Conservation (phyloP, 2,113 vertebrate genomes). For the Leucoraja erinaceus region DNA sequence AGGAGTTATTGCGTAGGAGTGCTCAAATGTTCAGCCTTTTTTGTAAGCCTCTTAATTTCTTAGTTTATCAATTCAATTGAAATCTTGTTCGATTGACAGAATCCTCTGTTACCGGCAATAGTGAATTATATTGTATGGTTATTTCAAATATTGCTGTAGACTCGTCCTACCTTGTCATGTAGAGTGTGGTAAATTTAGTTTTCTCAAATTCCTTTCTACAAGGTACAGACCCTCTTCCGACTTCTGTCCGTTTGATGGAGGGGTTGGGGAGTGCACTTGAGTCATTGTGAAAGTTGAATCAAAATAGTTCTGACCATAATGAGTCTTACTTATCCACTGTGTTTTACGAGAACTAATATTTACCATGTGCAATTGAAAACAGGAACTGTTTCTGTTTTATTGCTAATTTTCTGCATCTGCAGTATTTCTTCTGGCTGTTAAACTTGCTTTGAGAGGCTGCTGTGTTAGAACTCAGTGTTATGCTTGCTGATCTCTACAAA, state of each 20-base stretch:
- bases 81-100: neutral
- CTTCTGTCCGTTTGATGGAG: neutral
- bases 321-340: neutral
- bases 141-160: neutral
- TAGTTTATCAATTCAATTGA: slow-evolving; percentile 16
- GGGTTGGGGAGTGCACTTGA: neutral
- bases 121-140: neutral
- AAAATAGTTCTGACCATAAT: neutral
- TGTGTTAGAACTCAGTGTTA: neutral
- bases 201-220: neutral
- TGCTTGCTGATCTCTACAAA: neutral
- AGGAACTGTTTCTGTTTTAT: too few relatives aligned
- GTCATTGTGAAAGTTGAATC: neutral
- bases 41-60: slow-evolving; percentile 23
- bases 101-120: neutral
- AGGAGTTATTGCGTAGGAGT: neutral
- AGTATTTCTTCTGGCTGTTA: too few relatives aligned
- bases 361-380: neutral
- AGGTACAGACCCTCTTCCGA: neutral
- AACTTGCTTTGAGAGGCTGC: neutral
- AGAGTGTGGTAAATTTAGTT: neutral
- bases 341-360: neutral
- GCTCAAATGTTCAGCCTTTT: slow-evolving; percentile 9
- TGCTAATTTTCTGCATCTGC: too few relatives aligned
- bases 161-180: neutral